Conservation (phyloP, 2,797 vertebrate genomes). For the Poeciliopsis infans region DNA sequence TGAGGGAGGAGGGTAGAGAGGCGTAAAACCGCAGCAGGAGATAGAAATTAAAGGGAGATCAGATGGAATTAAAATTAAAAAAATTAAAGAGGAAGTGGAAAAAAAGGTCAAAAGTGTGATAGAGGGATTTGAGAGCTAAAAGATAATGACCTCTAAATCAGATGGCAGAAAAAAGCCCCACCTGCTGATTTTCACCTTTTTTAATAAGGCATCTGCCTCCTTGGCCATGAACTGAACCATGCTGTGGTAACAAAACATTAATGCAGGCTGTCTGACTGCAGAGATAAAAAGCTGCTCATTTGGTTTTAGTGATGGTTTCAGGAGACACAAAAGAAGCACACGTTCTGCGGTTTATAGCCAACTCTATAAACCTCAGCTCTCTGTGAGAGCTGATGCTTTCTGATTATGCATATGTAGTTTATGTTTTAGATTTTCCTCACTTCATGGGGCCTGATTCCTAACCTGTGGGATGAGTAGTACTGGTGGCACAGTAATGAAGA, state of each 20-base stretch:
- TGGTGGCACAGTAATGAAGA: background rate
- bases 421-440: background rate
- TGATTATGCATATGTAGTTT: background rate
- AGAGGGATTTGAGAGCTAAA: constrained; percentile 18
- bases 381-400: constrained; percentile 3
- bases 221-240: constrained; percentile 32
- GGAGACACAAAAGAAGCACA: constrained; percentile 12
- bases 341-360: constrained; percentile 7
- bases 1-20: constrained; percentile 28
- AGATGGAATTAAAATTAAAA: constrained; percentile 11
- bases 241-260: constrained; percentile 30
- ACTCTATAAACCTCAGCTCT: no score
- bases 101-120: constrained; percentile 14
- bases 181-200: constrained; percentile 56
- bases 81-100: background rate
- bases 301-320: constrained; percentile 7
- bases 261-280: constrained; percentile 16
- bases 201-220: constrained; percentile 50
- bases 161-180: constrained; percentile 56
- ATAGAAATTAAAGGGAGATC: constrained; percentile 24
- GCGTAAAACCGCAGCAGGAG: constrained; percentile 15
- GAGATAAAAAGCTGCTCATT: constrained; percentile 37
- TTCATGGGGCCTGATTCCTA: background rate
- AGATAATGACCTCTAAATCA: constrained; percentile 28
- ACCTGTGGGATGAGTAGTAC: background rate